Conservation (phyloP, 1,140 invertebrate genomes). For the Procambarus clarkii region DNA sequence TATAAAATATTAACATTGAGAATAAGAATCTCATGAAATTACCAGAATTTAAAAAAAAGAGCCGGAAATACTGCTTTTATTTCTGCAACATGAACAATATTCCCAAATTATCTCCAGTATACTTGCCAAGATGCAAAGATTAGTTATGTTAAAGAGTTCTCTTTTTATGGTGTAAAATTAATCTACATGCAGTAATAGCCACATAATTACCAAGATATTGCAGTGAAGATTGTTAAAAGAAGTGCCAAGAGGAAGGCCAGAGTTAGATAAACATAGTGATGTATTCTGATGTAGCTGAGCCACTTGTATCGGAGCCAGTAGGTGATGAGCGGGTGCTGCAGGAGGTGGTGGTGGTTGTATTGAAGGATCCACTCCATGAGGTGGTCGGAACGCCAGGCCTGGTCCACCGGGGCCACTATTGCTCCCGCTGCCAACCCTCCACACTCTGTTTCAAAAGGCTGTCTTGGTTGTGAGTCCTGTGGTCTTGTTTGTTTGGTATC, state of each 20-base stretch:
- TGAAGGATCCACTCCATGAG: neutral
- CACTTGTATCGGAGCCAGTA: neutral
- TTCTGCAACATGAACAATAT: too few relatives aligned
- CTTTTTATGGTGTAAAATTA: too few relatives aligned
- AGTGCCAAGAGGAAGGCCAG: neutral
- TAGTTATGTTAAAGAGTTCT: too few relatives aligned
- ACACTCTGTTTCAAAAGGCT: neutral
- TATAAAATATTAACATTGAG: too few relatives aligned
- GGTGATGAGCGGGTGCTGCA: neutral
- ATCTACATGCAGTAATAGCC: too few relatives aligned
- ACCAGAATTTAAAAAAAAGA: too few relatives aligned
- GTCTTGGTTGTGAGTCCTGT: neutral
- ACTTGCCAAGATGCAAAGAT: too few relatives aligned
- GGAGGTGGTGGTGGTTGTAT: neutral
- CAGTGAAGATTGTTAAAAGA: neutral
- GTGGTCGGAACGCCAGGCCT: neutral
- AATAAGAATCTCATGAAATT: too few relatives aligned
- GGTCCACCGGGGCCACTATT: neutral
- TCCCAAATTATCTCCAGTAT: too few relatives aligned
- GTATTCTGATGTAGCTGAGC: neutral
- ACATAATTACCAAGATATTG: neutral
- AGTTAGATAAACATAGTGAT: neutral
- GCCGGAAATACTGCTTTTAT: too few relatives aligned
- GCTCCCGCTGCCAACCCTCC: neutral
- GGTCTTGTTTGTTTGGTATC: too few relatives aligned